Base-by-base conservation (phyloP, 2,797 vertebrate genomes). In the Yasuhikotakia modesta region DNA sequence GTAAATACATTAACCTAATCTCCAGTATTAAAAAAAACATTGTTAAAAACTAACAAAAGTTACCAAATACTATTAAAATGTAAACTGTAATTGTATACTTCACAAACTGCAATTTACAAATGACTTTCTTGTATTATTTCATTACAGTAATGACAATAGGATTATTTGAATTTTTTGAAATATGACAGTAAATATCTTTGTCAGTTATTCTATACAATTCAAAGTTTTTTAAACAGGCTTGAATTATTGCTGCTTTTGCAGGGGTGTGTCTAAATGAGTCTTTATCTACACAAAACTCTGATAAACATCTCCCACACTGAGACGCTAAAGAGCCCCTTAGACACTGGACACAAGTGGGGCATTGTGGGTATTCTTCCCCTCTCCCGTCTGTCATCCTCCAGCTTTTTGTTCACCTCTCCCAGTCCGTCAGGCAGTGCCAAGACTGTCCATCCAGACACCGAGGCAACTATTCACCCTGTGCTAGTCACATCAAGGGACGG, bases 301-400 rank as follows among this genome's bases (percentile, higher is more conserved):
- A 78, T 75, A 71, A 57, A 83, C 80, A 71, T 48, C 24, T 46
- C 48, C 60, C 81, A 71, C 35, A 72, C 39, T 1, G 65, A 69
- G 17, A 50, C 66, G 32, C 74, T 60, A 45, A 79, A 78, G 76
- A 84, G 82, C 69, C 52, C 63, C 70, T 81, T 43, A 86, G 79
- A 67, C 61, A 76, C 60, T 69, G 83, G 64, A 85, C 84, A 89
- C 87, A 90, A 70, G 53, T 70, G 69, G 72, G 58, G 79, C 77
- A 84, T 87, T 86, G 74, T 81, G 75, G 58, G 79, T 76, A 83
- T 87, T 86, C 72, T 79, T 81, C 67, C 48, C 35, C 69, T 35
- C 21, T 75, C 46, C 74, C 22, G n/a, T 80, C 82, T 64, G 58
- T 83, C 70, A 60, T 82, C 70, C 53, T 76, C 67, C 63, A 75